Evolutionary conservation across 2,888 invertebrate genomes (phyloP).

Genomic region (Eupithecia exiguata): DNA sequence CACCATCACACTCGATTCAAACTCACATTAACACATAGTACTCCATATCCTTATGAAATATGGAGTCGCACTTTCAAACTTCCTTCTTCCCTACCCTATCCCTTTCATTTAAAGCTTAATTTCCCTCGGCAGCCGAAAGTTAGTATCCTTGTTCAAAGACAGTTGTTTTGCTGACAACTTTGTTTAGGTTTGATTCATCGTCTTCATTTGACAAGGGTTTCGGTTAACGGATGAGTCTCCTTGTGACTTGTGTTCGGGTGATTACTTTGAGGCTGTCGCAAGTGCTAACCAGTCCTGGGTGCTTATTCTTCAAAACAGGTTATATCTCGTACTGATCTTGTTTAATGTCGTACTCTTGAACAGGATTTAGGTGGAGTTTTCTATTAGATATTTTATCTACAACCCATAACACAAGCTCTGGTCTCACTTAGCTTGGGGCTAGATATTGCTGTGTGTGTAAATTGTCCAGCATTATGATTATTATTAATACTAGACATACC

Average conservation of each 20-base stretch:
- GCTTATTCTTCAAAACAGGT: neutral
- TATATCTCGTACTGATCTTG: too few species aligned
- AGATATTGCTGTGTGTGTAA: too few species aligned
- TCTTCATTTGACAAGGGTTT: constrained; percentile 34
- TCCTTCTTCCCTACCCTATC: constrained; percentile 12
- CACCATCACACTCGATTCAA: constrained; percentile 26
- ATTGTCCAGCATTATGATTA: too few species aligned
- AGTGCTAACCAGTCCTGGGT: constrained; percentile 11
- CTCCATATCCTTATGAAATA: constrained; percentile 31
- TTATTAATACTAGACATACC: too few species aligned
- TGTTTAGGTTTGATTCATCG: constrained; percentile 41
- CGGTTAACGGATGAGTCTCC: constrained; percentile 25
- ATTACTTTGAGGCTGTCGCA: constrained; percentile 24
- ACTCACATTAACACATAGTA: constrained; percentile 30
- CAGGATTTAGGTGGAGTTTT: too few species aligned
- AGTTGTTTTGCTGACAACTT: constrained; percentile 41
- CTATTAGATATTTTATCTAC: too few species aligned
- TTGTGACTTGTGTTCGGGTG: constrained; percentile 21
- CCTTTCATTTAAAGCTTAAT: constrained; percentile 13
- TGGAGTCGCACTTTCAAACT: constrained; percentile 22
- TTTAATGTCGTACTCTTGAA: too few species aligned
- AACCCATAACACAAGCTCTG: too few species aligned
- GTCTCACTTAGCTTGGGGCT: too few species aligned
- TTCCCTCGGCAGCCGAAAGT: constrained; percentile 17
- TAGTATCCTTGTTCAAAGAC: constrained; percentile 27